Base-by-base conservation (phyloP, 2,888 invertebrate genomes). In the Agrotis segetum region DNA sequence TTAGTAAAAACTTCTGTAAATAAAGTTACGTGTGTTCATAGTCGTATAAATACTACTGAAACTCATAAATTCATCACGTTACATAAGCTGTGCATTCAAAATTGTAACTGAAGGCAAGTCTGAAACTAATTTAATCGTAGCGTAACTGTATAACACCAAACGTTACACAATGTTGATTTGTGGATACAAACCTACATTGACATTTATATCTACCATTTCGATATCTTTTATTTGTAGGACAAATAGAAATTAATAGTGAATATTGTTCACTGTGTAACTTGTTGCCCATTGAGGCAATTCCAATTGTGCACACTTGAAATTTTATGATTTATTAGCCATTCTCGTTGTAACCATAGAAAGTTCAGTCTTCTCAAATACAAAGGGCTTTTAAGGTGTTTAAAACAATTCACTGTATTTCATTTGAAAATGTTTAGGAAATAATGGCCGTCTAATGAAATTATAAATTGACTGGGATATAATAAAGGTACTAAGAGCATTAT, bases 261-360 rank as follows among this genome's bases (percentile, higher is more conserved):
- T 69, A 75, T 65, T 81, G 71, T 77, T 77, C 61, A 50, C 63
- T 46, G 40, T 44, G 55, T 67, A 77, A 61, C 63, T 65, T 71
- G 66, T 77, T 81, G 67, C 71, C 77, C 60, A 71, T 81, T 81
- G 60, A 76, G 76, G 78, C 77, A 46, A 64, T 67, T 78, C 77
- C 81, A 77, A 79, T 81, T 81, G 81, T 64, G 81, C 61, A 65
- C 24, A 81, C 71, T 71, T 79, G 67, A 77, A 78, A 79, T 77
- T 79, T 79, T 79, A 81, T 81, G 81, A 78, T 78, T 78, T 78
- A 79, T 79, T 77, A 71, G 67, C 77, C 58, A 79, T 79, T 79
- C 78, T 79, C 24, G 71, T 71, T 67, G 64, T 53, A 75, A 58
- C 60, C 66, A 64, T 81, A 77, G 78, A 79, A 79, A 79, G 78